Base-by-base conservation (phyloP, 23 tunicate genomes). In the Aplidium turbinatum region DNA sequence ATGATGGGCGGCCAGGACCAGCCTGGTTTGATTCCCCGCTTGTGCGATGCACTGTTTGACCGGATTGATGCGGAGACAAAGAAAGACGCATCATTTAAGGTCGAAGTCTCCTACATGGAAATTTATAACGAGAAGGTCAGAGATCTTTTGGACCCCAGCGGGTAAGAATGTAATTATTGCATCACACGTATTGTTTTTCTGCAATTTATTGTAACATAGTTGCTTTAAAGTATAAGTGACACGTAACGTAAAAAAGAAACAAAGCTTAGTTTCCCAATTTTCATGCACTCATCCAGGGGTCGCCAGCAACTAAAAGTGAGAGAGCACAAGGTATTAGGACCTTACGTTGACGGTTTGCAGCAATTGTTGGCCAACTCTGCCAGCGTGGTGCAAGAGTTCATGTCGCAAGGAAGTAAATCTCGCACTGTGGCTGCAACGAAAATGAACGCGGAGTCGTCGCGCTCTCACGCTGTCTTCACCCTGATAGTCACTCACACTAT, bases 401-500 rank as follows among this genome's bases (percentile, higher is more conserved):
- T 93, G 80, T 82, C 87, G 27, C 89, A 86, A 55, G 98, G 98
- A 16, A 88, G 78, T 53, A 93, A 93, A 67, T 82, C 86, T 19
- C 57, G 98, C 23, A 93, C 98, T 3, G 87, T 93, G 38, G 98
- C 98, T 16, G 94, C 98, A 0, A 93, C 98, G 24, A 93, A 93
- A 55, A 93, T 93, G 98, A 93, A 93, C 38, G 93, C 98, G 13
- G 98, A 93, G 64, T 93, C 98, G 20, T 93, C 98, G 16, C 56
- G 97, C n/a, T 81, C 94, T 36, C 98, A 93, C 34, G 93, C 98
- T 42, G 98, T 93, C 16, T 93, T 93, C 80, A 93, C 98, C 3
- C 70, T 93, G 1, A 80, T 79, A 46, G 93, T 93, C 11, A 81
- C 81, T 24, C 98, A 93, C 62, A 80, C 96, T 20, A 56, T 89